Conservation (phyloP, 2,888 invertebrate species). For the Beris morrisii region DNA sequence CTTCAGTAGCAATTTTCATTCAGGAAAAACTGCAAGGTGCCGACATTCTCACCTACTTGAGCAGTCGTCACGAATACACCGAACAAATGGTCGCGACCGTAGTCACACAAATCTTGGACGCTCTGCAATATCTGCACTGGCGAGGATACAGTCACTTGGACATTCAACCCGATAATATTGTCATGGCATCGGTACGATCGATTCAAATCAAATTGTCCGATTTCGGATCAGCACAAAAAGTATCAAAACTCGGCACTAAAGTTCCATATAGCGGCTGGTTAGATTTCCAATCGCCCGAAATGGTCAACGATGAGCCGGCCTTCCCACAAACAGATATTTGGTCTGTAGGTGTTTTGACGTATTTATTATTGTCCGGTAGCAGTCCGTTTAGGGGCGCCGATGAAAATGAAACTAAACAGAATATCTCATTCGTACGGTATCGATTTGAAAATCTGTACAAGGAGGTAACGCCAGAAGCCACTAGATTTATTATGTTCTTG, state of each 20-base stretch:
- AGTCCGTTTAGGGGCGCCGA: conserved; percentile 87
- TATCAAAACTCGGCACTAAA: conserved; percentile 74
- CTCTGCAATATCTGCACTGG: conserved; percentile 93
- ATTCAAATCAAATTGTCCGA: conserved; percentile 90
- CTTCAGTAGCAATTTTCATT: conserved; percentile 70
- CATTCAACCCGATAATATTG: conserved; percentile 92
- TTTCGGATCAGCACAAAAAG: conserved; percentile 83
- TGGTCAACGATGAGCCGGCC: conserved; percentile 82
- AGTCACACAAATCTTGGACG: conserved; percentile 84
- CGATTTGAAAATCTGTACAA: conserved; percentile 92
- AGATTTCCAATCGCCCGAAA: conserved; percentile 84
- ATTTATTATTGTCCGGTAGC: conserved; percentile 88
- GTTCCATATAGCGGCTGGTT: conserved; percentile 68
- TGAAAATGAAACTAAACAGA: conserved; percentile 83
- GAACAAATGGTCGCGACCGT: conserved; percentile 91
- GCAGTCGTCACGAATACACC: conserved; percentile 85
- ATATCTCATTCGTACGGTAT: conserved; percentile 89
- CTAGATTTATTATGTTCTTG: conserved; percentile 91
- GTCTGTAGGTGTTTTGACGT: conserved; percentile 90
- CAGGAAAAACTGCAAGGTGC: conserved; percentile 88
- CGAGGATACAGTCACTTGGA: conserved; percentile 86
- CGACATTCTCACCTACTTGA: conserved; percentile 85
- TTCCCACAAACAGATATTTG: conserved; percentile 93
- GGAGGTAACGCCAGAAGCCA: conserved; percentile 90
- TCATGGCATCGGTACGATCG: conserved; percentile 83